Evolutionary conservation across 2,888 invertebrate species (phyloP).

Genomic region (Harmothoe impar): DNA sequence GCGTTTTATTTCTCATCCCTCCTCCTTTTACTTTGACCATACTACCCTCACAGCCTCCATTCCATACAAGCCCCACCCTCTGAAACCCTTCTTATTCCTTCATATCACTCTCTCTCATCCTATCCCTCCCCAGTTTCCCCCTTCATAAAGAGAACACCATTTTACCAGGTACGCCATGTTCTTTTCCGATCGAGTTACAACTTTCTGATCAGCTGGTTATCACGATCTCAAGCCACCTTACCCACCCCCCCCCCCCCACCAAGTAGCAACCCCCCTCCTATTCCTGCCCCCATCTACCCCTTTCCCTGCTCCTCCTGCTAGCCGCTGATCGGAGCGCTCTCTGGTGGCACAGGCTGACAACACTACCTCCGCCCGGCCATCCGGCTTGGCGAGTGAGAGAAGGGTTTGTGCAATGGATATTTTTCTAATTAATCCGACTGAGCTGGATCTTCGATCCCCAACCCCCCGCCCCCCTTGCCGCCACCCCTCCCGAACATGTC

Average conservation of each 20-base stretch:
- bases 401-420: constrained; percentile 56
- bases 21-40: not conserved
- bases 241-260: constrained; percentile 6
- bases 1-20: not conserved
- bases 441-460: constrained; percentile 52
- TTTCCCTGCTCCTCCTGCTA: not conserved
- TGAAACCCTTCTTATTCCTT: not conserved
- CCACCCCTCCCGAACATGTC: not conserved
- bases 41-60: not conserved
- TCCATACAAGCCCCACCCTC: not conserved
- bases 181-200: not conserved
- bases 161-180: not conserved
- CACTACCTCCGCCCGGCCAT: not conserved
- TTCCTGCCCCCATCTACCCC: not conserved
- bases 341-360: constrained; percentile 42
- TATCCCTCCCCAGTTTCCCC: not conserved
- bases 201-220: constrained; percentile 4
- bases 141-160: not conserved
- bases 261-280: not conserved
- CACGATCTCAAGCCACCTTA: not conserved
- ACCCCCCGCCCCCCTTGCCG: not conserved
- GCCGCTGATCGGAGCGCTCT: not conserved
- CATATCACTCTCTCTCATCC: too few species aligned
- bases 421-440: constrained; percentile 48
- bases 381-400: not conserved